phyloP scores from a whole-genome alignment of 2,888 invertebrate genomes.

The Drosophila diplacantha region DNA sequence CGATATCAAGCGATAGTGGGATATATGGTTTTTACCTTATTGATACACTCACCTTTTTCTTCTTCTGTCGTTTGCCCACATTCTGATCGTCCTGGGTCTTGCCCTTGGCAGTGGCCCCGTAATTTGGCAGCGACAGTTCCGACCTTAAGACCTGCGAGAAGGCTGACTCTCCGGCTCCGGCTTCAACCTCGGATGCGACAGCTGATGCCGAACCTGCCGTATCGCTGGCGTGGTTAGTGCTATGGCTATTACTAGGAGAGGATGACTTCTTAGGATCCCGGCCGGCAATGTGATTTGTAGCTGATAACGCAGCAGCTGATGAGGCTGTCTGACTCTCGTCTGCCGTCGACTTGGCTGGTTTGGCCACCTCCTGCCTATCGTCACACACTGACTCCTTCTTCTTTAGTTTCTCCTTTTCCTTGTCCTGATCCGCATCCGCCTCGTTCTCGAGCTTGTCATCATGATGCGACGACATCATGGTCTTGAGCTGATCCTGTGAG shows the following conservation, averaged over 20 bases:
- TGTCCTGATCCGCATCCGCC: conserved; percentile 8
- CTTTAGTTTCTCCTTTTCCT: conserved; percentile 1
- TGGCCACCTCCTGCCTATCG: conserved; percentile 2
- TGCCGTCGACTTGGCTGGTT: not conserved
- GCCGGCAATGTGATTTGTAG: conserved; percentile 16
- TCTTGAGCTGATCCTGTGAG: conserved; percentile 54
- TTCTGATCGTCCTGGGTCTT: conserved; percentile 67
- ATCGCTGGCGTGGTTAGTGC: conserved; percentile 9
- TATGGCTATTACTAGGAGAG: conserved; percentile 21
- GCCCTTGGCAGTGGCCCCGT: conserved; percentile 60
- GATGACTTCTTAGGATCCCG: conserved; percentile 14
- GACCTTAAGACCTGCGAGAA: conserved; percentile 28
- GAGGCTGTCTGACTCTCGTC: not conserved
- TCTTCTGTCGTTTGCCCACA: conserved; percentile 66
- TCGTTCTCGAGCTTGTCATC: conserved; percentile 29
- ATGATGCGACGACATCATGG: conserved; percentile 57
- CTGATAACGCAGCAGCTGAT: not conserved
- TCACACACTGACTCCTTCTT: not conserved
- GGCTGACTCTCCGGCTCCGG: conserved; percentile 13
- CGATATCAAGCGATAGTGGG: too few relatives aligned
- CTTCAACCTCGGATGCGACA: not conserved
- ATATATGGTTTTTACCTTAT: too few relatives aligned
- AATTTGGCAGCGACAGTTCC: conserved; percentile 36
- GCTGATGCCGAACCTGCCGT: not conserved
- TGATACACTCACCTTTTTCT: conserved; percentile 58